Base-by-base conservation (phyloP, 2,888 invertebrate genomes). In the Aromia moschata region DNA sequence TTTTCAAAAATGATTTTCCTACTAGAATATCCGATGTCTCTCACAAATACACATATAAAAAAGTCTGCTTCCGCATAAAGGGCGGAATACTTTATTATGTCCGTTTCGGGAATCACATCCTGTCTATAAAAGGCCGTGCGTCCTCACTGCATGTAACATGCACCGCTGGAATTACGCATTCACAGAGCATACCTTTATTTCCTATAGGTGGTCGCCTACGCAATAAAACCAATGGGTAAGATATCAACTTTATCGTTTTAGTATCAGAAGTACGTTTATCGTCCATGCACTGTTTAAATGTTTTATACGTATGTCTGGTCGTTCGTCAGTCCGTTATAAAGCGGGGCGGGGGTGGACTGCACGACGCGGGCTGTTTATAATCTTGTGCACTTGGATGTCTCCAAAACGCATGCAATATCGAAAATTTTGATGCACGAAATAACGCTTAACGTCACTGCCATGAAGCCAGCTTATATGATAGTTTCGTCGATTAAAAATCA, bases 221-320 rank as follows among this genome's bases (percentile, higher is more conserved):
- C 38, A 49, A 49, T 49, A 49, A 49, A 38, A 49, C 38, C 37
- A 49, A 44, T 44, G 30, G 44, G 44, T 25, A 30, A 44, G 30
- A 30, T 30, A 12, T 30, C 49, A 49, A 38, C 11, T 15, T 15
- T 15, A 20, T 38, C 20, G 38, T 38, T 49, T 25, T 20, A 49
- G 5, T 38, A 49, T 25, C 20, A 18, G 49, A 49, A 49, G 38
- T 49, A 38, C 49, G 49, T 49, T 46, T 15, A 38, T 38, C 18
- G 11, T 38, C 38, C 12, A 47, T 20, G 14, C 25, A 43, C 12
- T 43, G 40, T 40, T 40, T 17, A 40, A 40, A 18, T 37, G 33
- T 17, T 47, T 14, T 10, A 49, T 38, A 49, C 49, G 49, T 49
- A 49, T 20, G 49, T 49, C 49, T 37, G 36, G 14, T 18, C 38